A percentile compares a stretch with the other conserved stretches of the same genome.
Evolutionary conservation across 2,113 vertebrate genomes (phyloP).

Genomic region (Oceanodroma tethys): DNA sequence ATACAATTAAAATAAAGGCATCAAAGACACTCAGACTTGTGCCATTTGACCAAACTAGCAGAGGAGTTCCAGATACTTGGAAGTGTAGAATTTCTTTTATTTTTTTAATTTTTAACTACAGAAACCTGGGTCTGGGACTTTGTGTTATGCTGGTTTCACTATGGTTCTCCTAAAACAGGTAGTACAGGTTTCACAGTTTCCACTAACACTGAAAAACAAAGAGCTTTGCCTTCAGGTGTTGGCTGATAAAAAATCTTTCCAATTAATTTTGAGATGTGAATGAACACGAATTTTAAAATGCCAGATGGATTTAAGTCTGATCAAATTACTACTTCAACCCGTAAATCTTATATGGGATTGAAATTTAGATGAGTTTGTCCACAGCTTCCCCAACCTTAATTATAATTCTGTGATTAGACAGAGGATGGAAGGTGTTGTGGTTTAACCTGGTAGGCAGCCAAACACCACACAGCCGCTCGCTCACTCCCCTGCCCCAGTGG

Average conservation of each 20-base stretch:
- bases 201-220: background rate
- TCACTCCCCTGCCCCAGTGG: too few relatives aligned
- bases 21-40: background rate
- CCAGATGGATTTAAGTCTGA: background rate
- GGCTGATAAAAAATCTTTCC: background rate
- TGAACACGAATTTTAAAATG: background rate
- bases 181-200: background rate
- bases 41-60: background rate
- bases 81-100: background rate
- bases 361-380: background rate
- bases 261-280: background rate
- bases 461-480: too few relatives aligned
- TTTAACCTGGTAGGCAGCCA: too few relatives aligned
- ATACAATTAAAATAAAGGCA: background rate
- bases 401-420: background rate
- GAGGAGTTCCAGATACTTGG: background rate
- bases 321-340: background rate
- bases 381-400: background rate
- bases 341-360: background rate
- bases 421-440: background rate
- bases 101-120: background rate
- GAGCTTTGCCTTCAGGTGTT: background rate
- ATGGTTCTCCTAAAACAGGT: background rate
- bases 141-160: background rate
- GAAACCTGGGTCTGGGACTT: background rate